Base-by-base conservation (phyloP, 2,797 vertebrate species). In the Cygnus olor region DNA sequence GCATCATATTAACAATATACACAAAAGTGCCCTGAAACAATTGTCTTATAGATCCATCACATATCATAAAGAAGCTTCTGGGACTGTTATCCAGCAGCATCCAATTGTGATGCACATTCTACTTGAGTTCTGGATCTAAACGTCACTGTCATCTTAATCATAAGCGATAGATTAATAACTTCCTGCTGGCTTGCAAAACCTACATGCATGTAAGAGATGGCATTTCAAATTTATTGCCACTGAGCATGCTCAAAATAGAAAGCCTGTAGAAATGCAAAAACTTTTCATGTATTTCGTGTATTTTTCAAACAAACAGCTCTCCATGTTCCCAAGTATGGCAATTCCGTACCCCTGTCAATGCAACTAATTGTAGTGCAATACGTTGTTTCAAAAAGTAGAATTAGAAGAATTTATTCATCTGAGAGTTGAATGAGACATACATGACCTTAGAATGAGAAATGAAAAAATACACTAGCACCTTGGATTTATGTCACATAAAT, bases 1-100 rank as follows among this genome's bases (percentile, higher is more conserved):
- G 98, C 98, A 99, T 99, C 99, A 99, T 98, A 98, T 98, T 98
- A 98, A 98, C 98, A 97, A 98, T 98, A 98, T 98, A 98, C 98
- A 98, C 98, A 98, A 98, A 97, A 98, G 98, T 98, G 98, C 98
- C 98, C 98, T 98, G 98, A 98, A 98, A 98, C 98, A 98, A 98
- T 97, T 98, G 98, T 99, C 98, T 98, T 98, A 98, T 96, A 96
- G 98, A 98, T 98, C 98, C 98, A 98, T 99, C 98, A 99, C 98
- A 97, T 97, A 96, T 98, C 98, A 98, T 95, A 85, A 95, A 94
- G 98, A 98, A 98, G 98, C 98, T 97, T 97, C 98, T 98, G 97
- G 98, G 98, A 98, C 98, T 98, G 98, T 97, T 98, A 96, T 97
- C 98, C 97, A 95, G 97, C 96, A 91, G 90, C 97, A 96, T 98